Conservation (phyloP, 2,888 invertebrate species). For the Drosophila rellima region DNA sequence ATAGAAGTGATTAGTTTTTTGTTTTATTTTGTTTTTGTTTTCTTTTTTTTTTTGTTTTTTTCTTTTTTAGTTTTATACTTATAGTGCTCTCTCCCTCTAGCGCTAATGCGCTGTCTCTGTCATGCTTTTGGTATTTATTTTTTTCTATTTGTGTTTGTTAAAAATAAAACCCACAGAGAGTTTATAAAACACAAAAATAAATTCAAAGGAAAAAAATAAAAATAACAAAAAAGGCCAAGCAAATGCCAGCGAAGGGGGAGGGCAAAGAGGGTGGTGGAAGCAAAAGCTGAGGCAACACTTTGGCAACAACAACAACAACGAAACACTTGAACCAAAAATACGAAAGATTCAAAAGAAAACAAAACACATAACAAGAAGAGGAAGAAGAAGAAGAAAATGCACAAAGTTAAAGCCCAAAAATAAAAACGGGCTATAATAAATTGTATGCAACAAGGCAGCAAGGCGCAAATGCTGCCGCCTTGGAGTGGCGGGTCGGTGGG, state of each 20-base stretch:
- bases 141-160: slow-evolving; percentile 67
- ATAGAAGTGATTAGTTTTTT: slow-evolving; percentile 20
- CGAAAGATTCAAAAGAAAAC: slow-evolving; percentile 53
- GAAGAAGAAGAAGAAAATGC: slow-evolving; percentile 51
- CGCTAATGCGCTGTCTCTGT: slow-evolving; percentile 4
- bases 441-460: slow-evolving; percentile 53
- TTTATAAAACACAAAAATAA: slow-evolving; percentile 80
- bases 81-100: slow-evolving; percentile 23
- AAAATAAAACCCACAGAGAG: slow-evolving; percentile 79
- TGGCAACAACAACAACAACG: slow-evolving; percentile 27
- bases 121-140: slow-evolving; percentile 15
- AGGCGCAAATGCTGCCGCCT: background rate
- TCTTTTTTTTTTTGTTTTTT: background rate
- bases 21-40: background rate
- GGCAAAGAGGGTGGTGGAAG: background rate
- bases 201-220: slow-evolving; percentile 78
- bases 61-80: background rate
- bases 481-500: too few relatives aligned
- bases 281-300: slow-evolving; percentile 45
- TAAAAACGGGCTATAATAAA: slow-evolving; percentile 63
- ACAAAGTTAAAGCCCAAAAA: slow-evolving; percentile 55
- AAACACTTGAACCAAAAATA: slow-evolving; percentile 63
- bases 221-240: slow-evolving; percentile 67
- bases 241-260: background rate
- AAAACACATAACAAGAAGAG: slow-evolving; percentile 39